Percentiles rank a stretch among this genome's conserved stretches.
Evolutionary conservation across 1,140 invertebrate genomes (phyloP).

Genomic region (Maniola jurtina): DNA sequence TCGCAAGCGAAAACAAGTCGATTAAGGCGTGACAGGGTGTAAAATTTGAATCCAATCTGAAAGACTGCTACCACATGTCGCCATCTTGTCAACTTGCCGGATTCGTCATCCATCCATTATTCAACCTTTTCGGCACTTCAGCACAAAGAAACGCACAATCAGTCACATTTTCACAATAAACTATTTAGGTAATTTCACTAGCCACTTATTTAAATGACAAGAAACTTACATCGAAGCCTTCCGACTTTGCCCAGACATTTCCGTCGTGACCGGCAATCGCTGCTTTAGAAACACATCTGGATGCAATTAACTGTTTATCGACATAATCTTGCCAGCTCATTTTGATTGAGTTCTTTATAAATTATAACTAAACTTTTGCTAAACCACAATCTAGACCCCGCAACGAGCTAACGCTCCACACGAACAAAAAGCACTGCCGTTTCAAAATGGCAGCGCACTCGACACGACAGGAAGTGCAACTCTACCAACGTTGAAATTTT

Average conservation of each 20-base stretch:
- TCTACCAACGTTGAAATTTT: conserved; percentile 47
- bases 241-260: conserved; percentile 96
- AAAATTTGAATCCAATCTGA: conserved; percentile 47
- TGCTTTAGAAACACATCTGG: conserved; percentile 94
- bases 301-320: conserved; percentile 96
- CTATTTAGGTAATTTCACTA: conserved; percentile 21
- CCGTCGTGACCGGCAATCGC: conserved; percentile 96
- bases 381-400: conserved; percentile 69
- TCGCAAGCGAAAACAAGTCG: background rate
- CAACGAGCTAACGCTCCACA: conserved; percentile 77
- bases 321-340: conserved; percentile 99
- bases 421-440: conserved; percentile 78
- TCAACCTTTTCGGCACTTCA: conserved; percentile 14
- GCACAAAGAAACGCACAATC: conserved; percentile 19
- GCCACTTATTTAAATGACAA: conserved; percentile 53
- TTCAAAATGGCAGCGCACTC: conserved; percentile 74
- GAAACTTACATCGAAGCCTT: conserved; percentile 93
- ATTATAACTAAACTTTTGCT: conserved; percentile 76
- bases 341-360: conserved; percentile 74
- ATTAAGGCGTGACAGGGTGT: background rate
- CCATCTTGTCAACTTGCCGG: conserved; percentile 77
- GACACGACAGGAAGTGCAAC: conserved; percentile 64
- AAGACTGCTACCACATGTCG: conserved; percentile 73
- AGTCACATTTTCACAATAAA: conserved; percentile 21
- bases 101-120: conserved; percentile 58